Conservation (phyloP, 2,888 invertebrate species). For the Coenonympha glycerion region DNA sequence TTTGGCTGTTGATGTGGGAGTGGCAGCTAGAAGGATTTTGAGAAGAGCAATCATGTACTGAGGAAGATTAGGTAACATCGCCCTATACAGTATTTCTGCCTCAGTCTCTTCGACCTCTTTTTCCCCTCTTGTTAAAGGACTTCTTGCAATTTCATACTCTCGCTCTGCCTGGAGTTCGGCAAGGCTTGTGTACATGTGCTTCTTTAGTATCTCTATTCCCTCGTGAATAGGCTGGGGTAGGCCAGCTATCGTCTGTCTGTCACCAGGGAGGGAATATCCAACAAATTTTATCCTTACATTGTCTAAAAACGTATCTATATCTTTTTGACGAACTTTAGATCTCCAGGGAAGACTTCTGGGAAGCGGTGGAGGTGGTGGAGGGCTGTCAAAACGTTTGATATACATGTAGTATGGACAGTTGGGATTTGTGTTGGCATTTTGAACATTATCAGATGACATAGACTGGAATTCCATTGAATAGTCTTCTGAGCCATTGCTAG, state of each 20-base stretch:
- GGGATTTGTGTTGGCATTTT: conserved; percentile 53
- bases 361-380: conserved; percentile 65
- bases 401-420: conserved; percentile 64
- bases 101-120: conserved; percentile 86
- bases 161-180: conserved; percentile 93
- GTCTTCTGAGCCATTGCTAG: conserved; percentile 78
- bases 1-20: conserved; percentile 99
- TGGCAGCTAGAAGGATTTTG: conserved; percentile 97
- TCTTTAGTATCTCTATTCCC: conserved; percentile 91
- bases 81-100: conserved; percentile 92
- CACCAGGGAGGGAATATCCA: conserved; percentile 91
- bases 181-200: conserved; percentile 95
- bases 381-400: conserved; percentile 64
- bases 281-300: conserved; percentile 96
- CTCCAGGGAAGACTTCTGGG: conserved; percentile 91
- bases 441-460: conserved; percentile 55
- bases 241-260: conserved; percentile 92
- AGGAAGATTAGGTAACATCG: conserved; percentile 96
- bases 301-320: conserved; percentile 94
- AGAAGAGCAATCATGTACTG: conserved; percentile 98
- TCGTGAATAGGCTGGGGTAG: conserved; percentile 98
- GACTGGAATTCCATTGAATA: conserved; percentile 78
- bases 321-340: conserved; percentile 95
- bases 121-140: conserved; percentile 91
- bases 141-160: conserved; percentile 92